Evolutionary conservation across 2,888 invertebrate genomes (phyloP), one percentile per base, ranked within the genome.

Genomic region (Trissolcus japonicus): DNA sequence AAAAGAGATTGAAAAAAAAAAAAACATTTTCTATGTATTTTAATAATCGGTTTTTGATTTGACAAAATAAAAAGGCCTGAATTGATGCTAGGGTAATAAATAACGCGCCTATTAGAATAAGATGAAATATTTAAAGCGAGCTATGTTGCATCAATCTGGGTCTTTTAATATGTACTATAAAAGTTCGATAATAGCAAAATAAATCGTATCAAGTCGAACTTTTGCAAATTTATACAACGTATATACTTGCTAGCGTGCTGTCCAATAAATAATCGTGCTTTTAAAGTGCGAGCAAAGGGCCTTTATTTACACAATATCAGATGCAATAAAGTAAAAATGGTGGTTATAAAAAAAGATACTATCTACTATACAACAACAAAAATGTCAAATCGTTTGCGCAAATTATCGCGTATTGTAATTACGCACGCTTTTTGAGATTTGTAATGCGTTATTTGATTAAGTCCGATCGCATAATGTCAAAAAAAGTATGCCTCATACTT

Each of bases 131-230:
- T 7, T 11, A 35, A 35, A 35, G 9, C 9, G 9, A 35, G 35
- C 35, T 35, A 11, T 11, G 11, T 6, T 35, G 35, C 35, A 35
- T 35, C 35, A 35, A 9, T 35, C 35, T 35, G 35, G 9, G 11
- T 6, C 11, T 35, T 35, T 35, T 35, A 35, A 7, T 9, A 2
- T 35, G 35, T 35, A 35, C 11, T 35, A 35, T 35, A 35, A 29
- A 59, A 59, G 72, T 72, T 72, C 72, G 72, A 72, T 72, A 72
- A 11, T 62, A 62, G 50, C 13, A 63, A 48, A 72, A 48, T 56
- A 59, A 51, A 59, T 46, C n/a, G 29, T 51, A 69, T 55, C 48
- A 46, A 72, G 17, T 29, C 53, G 46, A 51, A 51, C 19, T 54
- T 48, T n/a, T 46, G 19, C 46, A 65, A 40, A 65, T 72, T 60